Base-by-base conservation (phyloP, 2,113 vertebrate species). In the Bambusicola thoracicus region DNA sequence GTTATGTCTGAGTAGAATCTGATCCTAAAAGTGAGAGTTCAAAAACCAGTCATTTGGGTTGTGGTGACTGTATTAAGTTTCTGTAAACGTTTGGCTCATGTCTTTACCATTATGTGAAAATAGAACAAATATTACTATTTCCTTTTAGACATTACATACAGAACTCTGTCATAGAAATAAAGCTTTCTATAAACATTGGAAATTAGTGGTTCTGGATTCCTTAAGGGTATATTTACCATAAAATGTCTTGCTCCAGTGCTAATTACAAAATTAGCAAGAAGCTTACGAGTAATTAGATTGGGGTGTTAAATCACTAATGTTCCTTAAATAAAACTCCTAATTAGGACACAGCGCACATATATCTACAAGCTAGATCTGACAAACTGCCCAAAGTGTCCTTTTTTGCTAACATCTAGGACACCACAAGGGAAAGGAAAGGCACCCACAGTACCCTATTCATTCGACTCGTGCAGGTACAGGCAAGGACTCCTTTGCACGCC, bases 311-410 rank as follows among this genome's bases (percentile, higher is more conserved):
- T 87, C 49, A 79, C 55, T 73, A 83, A 80, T 13, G 59, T 70
- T 77, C 91, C 68, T 93, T 85, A 93, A 92, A 92, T 87, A 94
- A 89, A 91, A 82, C 43, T 89, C 41, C n/a, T 94, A 94, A 95
- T 89, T 92, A 87, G 94, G 81, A 59, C 94, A 89, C 40, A 74
- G 1, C 0, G 0, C 49, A 70, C 51, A 58, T 62, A 79, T 87
- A 87, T 67, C 87, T 90, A 58, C 40, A 73, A 46, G 49, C 44
- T 59, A 87, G 32, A 51, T 69, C 75, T 80, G 70, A 85, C 49
- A 67, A 79, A 74, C 30, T 89, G n/a, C 14, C 70, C 77, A 76
- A 89, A 82, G 24, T 67, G 68, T 38, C 32, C 69, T 67, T 90
- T 89, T 36, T 38, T 80, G 53, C 21, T 82, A 74, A 74, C 55